Evolutionary conservation across 2,113 vertebrate genomes (phyloP).

Genomic region (Macquaria australasica): DNA sequence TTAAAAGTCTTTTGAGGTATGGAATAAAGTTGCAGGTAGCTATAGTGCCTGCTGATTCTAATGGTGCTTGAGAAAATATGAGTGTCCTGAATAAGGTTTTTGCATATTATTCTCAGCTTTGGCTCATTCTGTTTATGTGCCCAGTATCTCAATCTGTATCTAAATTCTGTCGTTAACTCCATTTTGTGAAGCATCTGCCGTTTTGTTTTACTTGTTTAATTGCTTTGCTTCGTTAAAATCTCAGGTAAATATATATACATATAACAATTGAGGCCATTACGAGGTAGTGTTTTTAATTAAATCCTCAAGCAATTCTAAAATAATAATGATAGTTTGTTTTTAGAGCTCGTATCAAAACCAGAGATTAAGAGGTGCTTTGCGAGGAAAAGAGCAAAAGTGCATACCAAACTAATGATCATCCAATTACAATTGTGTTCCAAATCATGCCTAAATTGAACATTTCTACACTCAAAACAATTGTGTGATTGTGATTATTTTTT

Average conservation of each 20-base stretch:
- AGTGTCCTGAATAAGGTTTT: not conserved
- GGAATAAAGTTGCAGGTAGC: not conserved
- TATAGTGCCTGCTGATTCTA: not conserved
- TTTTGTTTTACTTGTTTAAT: not conserved
- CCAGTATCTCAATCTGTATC: not conserved
- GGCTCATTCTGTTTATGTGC: not conserved
- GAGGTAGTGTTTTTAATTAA: not conserved
- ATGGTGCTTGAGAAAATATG: not conserved
- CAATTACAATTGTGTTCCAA: not conserved
- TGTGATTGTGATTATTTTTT: not conserved
- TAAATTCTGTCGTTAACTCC: not conserved
- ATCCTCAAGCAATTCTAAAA: not conserved
- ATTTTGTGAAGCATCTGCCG: not conserved
- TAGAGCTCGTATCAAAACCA: not conserved
- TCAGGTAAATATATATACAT: not conserved
- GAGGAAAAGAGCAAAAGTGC: not conserved
- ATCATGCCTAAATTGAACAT: not conserved
- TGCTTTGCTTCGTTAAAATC: not conserved
- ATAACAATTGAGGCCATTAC: too few relatives aligned
- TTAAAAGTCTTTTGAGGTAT: conserved; percentile 2
- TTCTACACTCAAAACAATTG: not conserved
- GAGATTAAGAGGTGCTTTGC: not conserved
- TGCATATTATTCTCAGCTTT: not conserved
- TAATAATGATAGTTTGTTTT: not conserved
- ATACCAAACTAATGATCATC: too few relatives aligned